Conservation (phyloP, 2,113 vertebrate genomes). For the Jaculus jaculus region DNA sequence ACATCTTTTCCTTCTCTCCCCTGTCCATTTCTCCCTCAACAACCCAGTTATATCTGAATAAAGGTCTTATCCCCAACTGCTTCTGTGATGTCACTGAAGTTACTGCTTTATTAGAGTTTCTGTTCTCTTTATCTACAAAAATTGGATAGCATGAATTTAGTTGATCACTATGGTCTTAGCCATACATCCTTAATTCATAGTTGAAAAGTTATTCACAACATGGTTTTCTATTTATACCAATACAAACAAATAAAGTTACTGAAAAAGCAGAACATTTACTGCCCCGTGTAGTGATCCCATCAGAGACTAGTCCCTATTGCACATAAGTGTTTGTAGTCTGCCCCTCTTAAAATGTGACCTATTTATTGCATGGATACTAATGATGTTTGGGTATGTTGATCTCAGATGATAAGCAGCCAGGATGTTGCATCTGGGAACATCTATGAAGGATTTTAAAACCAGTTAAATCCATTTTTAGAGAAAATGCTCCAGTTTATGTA, state of each 20-base stretch:
- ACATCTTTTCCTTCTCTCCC: not conserved
- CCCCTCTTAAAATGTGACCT: not conserved
- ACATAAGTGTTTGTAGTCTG: not conserved
- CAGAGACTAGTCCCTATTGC: not conserved
- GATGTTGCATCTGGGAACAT: not conserved
- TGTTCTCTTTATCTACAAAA: not conserved
- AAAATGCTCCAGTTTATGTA: conserved; percentile 10
- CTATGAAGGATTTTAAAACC: not conserved
- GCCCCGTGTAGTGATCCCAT: not conserved
- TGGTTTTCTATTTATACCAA: not conserved
- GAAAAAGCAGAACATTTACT: not conserved
- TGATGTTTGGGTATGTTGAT: not conserved
- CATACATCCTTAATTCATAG: not conserved
- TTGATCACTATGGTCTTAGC: conserved; percentile 2
- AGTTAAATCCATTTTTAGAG: not conserved
- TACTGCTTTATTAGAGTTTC: not conserved
- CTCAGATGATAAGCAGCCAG: not conserved
- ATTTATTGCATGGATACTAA: not conserved
- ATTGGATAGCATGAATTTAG: not conserved
- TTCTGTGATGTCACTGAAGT: not conserved
- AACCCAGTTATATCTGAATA: not conserved
- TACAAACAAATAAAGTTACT: not conserved
- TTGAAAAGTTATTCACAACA: not conserved
- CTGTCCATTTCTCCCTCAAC: not conserved
- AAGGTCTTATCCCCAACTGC: not conserved